Percentiles rank a stretch among this genome's conserved stretches.
These are phyloP conservation scores for Plusia festucae DNA, from an alignment of 2,888 invertebrate genomes.

Conservation along the genomic window DNA sequence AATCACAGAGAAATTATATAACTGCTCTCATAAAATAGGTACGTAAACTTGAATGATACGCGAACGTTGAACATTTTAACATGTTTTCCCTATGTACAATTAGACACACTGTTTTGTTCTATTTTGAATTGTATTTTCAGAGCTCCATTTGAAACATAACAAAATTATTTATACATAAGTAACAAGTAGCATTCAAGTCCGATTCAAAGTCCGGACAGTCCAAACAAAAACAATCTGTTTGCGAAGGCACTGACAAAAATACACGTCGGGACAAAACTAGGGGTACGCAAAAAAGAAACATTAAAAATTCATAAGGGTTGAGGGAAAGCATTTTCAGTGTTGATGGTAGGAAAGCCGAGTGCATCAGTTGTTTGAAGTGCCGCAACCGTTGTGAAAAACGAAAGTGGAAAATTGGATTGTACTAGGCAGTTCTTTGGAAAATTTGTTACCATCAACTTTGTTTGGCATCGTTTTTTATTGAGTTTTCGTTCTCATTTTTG, in stretches of 20 bases:
- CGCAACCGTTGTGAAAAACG: conserved; percentile 46
- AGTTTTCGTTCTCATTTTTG: not conserved
- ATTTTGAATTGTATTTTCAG: not conserved
- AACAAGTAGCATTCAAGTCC: not conserved
- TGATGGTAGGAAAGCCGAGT: conserved; percentile 27
- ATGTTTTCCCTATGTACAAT: too few relatives aligned
- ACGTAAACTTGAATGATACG: too few relatives aligned
- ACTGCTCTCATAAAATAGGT: too few relatives aligned
- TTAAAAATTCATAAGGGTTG: conserved; percentile 41
- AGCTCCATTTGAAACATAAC: not conserved
- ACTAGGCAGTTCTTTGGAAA: conserved; percentile 18
- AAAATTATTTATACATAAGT: not conserved
- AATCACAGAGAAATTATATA: too few relatives aligned
- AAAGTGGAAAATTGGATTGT: conserved; percentile 42
- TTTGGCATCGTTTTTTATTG: conserved; percentile 14
- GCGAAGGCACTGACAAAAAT: conserved; percentile 34
- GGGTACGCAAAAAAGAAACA: conserved; percentile 37
- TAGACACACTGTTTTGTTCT: too few relatives aligned
- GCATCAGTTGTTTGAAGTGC: conserved; percentile 50
- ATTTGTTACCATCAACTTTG: conserved; percentile 46
- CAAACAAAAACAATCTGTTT: conserved; percentile 21
- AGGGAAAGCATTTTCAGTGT: conserved; percentile 28
- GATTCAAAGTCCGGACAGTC: not conserved
- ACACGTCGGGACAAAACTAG: conserved; percentile 31
- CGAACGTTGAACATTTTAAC: too few relatives aligned